Base-by-base conservation (phyloP, 2,888 invertebrate species). In the Drosophila trichaetosa region DNA sequence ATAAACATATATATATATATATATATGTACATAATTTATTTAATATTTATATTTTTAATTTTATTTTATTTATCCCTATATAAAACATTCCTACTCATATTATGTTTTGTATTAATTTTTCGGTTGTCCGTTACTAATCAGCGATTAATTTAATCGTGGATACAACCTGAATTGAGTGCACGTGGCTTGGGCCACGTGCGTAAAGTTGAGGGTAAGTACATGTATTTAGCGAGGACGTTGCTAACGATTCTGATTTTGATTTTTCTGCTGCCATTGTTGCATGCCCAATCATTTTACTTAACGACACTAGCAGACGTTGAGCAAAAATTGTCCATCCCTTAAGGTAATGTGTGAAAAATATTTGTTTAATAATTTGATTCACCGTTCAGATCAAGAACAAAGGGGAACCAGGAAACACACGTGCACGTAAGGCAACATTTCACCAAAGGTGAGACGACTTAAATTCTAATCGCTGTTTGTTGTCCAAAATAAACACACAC, bases 71-170 rank as follows among this genome's bases (percentile, higher is more conserved):
- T 18, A 27, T 38, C n/a, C 6, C 4, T 18, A 29, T 29, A 38
- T 29, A 13, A 21, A 0, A n/a, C 27, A 60, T 34, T 3, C 49
- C 29, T 31, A 42, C n/a, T 31, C 40, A 8, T 42, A 31, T 56
- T 56, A 56, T 31, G 21, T 31, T n/a, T 33, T 16, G 42, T 42
- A 57, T 59, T 59, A 61, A 69, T 75, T 79, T 51, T 68, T 82
- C 77, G 76, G 82, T 79, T 79, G 83, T 77, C 91, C 91, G 87
- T 89, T 87, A 91, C 92, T 92, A 92, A 92, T 92, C 92, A 92
- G 92, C 92, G 92, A 92, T 92, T 92, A 92, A 92, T 92, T 92
- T 92, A 92, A 92, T 92, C 92, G 91, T 85, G 89, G 88, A 82
- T 90, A 92, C 92, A 92, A 92, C 92, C 92, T 92, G 92, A 90